A percentile compares a stretch with the other conserved stretches of the same genome.
Conservation (phyloP, 2,113 vertebrate genomes). For the Orycteropus afer region DNA sequence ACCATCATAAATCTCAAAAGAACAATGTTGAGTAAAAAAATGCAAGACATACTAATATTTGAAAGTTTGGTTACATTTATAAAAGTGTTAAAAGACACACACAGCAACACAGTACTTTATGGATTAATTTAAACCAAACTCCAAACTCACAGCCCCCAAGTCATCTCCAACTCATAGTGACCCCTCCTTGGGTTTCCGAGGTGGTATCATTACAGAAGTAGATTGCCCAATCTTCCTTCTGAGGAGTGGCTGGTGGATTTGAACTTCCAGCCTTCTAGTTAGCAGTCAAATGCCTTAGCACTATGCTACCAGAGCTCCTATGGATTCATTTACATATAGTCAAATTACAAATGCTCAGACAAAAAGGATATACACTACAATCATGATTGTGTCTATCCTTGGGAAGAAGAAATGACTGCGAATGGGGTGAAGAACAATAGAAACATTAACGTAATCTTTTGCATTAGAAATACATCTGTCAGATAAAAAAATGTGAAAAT, state of each 20-base stretch:
- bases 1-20: constrained; percentile 12
- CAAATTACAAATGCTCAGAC: neutral
- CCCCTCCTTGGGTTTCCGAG: too few species aligned
- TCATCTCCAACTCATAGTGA: too few species aligned
- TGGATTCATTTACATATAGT: neutral
- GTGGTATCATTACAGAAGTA: too few species aligned
- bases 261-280: too few species aligned
- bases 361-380: neutral
- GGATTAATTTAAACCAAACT: too few species aligned
- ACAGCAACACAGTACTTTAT: neutral
- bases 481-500: neutral
- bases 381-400: neutral
- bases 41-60: neutral
- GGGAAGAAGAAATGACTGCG: neutral
- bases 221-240: too few species aligned
- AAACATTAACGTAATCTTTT: neutral
- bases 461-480: neutral
- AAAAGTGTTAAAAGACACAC: neutral
- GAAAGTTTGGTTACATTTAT: neutral
- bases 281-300: too few species aligned
- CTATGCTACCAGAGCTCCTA: too few species aligned
- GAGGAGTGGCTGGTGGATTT: too few species aligned
- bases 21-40: neutral
- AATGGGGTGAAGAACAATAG: neutral
- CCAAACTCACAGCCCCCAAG: too few species aligned